These are phyloP conservation scores for Myiothlypis coronata DNA, from an alignment of 2,797 vertebrate species.

Conservation along the genomic window DNA sequence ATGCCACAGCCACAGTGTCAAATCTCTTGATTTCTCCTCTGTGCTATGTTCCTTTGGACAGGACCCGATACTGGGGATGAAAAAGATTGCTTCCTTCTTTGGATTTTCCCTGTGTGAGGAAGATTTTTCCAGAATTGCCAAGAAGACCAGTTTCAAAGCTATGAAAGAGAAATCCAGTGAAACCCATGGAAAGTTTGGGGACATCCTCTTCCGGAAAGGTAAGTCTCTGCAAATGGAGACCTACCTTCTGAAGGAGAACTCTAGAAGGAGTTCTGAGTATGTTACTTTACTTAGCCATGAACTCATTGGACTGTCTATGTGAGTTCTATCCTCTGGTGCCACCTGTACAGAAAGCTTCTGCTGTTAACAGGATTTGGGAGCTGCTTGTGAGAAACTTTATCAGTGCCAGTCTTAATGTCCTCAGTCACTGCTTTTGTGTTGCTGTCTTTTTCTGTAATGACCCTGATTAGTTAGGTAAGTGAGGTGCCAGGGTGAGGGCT, in stretches of 20 bases:
- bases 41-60: conserved; percentile 2
- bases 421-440: neutral
- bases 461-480: neutral
- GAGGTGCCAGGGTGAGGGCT: neutral
- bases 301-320: neutral
- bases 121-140: conserved; percentile 67
- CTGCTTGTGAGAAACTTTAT: neutral
- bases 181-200: conserved; percentile 50
- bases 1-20: neutral
- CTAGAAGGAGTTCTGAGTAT: neutral
- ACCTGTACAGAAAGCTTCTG: neutral
- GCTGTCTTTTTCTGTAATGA: neutral
- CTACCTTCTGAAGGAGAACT: neutral
- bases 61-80: conserved; percentile 67
- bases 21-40: neutral
- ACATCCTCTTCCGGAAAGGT: conserved; percentile 68
- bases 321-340: neutral
- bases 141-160: conserved; percentile 62
- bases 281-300: neutral
- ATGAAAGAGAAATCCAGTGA: conserved; percentile 65
- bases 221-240: neutral
- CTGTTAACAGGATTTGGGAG: neutral
- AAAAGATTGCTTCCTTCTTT: conserved; percentile 73
- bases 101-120: conserved; percentile 59
- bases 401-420: neutral